Evolutionary conservation across 1,140 invertebrate genomes (phyloP).

Genomic region (Pachypsylla venusta): DNA sequence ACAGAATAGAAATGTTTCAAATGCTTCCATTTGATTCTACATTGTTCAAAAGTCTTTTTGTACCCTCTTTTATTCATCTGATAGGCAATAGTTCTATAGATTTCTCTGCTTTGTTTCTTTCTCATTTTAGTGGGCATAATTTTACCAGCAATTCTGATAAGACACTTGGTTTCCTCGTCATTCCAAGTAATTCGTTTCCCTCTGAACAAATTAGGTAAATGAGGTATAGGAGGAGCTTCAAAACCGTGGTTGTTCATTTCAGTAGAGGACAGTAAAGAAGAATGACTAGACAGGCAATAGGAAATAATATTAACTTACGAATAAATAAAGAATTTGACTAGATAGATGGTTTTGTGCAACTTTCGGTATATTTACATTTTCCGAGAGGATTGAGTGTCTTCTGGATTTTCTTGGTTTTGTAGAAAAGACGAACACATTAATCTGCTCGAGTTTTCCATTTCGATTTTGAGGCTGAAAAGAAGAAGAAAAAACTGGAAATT

Average conservation of each 20-base stretch:
- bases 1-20: constrained; percentile 14
- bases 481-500: too few relatives aligned
- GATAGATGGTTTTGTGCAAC: too few relatives aligned
- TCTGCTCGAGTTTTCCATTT: too few relatives aligned
- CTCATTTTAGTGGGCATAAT: background rate
- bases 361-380: too few relatives aligned
- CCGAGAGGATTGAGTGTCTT: too few relatives aligned
- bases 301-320: too few relatives aligned
- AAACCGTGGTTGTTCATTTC: constrained; percentile 5
- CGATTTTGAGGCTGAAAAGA: too few relatives aligned
- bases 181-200: constrained; percentile 12
- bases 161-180: constrained; percentile 11
- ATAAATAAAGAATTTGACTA: too few relatives aligned
- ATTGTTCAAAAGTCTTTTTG: constrained; percentile 14
- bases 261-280: too few relatives aligned
- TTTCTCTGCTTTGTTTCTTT: constrained; percentile 13
- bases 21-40: constrained; percentile 16
- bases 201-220: background rate
- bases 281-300: too few relatives aligned
- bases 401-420: too few relatives aligned
- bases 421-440: too few relatives aligned
- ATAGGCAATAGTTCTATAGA: constrained; percentile 11
- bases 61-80: constrained; percentile 12
- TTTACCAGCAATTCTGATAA: constrained; percentile 13
- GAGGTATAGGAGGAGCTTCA: background rate